phyloP scores from a whole-genome alignment of 2,888 invertebrate species.

The Eristalis arbustorum region DNA sequence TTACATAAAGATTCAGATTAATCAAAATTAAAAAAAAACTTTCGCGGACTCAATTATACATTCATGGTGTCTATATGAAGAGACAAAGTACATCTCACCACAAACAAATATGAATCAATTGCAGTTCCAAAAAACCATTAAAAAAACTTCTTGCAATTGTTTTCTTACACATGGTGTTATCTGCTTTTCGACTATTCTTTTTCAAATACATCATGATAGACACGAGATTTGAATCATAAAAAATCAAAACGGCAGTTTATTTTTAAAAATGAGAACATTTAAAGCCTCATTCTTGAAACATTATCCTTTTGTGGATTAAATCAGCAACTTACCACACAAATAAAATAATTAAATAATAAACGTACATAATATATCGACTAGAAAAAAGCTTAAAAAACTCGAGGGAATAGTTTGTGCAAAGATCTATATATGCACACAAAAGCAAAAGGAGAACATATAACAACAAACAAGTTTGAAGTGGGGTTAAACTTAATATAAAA shows the following conservation, averaged over 20 bases:
- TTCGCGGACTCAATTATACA: conserved; percentile 55
- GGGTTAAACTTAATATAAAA: conserved; percentile 46
- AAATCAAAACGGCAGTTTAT: conserved; percentile 42
- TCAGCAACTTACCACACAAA: not conserved
- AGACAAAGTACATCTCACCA: not conserved
- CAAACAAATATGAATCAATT: not conserved
- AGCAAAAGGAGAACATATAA: not conserved
- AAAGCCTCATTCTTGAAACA: not conserved
- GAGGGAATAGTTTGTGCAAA: conserved; percentile 54
- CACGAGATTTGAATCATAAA: conserved; percentile 4
- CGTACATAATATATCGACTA: conserved; percentile 54
- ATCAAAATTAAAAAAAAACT: conserved; percentile 10
- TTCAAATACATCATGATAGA: conserved; percentile 5
- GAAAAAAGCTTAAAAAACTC: conserved; percentile 40
- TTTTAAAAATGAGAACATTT: conserved; percentile 9
- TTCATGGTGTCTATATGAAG: conserved; percentile 6
- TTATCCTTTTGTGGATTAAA: not conserved
- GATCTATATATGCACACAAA: conserved; percentile 27
- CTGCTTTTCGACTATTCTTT: conserved; percentile 25
- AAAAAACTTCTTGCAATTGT: conserved; percentile 16
- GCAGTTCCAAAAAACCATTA: not conserved
- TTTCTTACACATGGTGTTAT: conserved; percentile 15
- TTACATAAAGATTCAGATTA: not conserved
- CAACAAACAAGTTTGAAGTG: conserved; percentile 47
- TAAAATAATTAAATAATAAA: conserved; percentile 64